Evolutionary conservation across 2,113 vertebrate species (phyloP).

Genomic region (Myxocyprinus asiaticus): DNA sequence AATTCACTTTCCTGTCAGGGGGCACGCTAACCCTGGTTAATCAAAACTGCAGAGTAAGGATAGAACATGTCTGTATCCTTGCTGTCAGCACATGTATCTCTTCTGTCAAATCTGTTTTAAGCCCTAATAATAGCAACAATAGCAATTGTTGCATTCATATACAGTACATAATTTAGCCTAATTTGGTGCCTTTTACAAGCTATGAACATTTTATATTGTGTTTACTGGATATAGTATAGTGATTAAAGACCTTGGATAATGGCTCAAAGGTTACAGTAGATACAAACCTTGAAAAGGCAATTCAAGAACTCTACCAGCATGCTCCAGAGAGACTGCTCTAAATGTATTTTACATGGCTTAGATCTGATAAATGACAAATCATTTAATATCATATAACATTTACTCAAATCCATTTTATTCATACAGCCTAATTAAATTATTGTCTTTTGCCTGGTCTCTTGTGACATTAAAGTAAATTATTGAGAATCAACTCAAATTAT

Average conservation of each 20-base stretch:
- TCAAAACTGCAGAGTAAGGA: background rate
- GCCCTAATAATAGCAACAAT: background rate
- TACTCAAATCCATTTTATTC: too few relatives aligned
- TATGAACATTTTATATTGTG: background rate
- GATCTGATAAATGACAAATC: background rate
- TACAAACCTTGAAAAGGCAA: background rate
- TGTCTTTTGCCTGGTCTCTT: too few relatives aligned
- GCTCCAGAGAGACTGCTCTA: too few relatives aligned
- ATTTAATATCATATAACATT: too few relatives aligned
- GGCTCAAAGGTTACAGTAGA: too few relatives aligned
- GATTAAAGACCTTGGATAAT: too few relatives aligned
- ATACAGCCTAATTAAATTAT: too few relatives aligned
- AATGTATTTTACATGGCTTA: background rate
- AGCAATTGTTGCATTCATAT: too few relatives aligned
- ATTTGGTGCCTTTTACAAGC: background rate
- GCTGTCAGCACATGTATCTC: background rate
- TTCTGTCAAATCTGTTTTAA: too few relatives aligned
- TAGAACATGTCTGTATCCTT: background rate
- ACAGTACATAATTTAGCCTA: too few relatives aligned
- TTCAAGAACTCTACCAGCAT: background rate
- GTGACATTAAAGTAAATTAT: too few relatives aligned
- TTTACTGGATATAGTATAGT: background rate
- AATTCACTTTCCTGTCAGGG: constrained; percentile 7
- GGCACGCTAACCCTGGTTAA: background rate
- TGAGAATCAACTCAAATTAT: too few relatives aligned